phyloP scores from a whole-genome alignment of 2,888 invertebrate genomes.

The Germaria angustata region DNA sequence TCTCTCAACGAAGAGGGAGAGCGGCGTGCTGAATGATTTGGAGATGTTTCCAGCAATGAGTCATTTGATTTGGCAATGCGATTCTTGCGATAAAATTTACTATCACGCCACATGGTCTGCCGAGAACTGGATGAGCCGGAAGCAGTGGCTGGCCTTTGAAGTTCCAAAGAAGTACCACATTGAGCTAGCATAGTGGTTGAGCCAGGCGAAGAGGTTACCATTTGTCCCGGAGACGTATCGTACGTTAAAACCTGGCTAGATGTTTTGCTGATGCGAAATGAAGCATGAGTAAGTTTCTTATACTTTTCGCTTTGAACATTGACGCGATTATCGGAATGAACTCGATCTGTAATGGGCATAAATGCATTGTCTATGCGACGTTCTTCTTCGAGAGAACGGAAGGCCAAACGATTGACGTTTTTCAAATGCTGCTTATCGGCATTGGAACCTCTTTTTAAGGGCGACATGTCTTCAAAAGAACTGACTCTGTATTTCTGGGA shows the following conservation, averaged over 20 bases:
- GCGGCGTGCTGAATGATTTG: slow-evolving; percentile 74
- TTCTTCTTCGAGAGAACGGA: slow-evolving; percentile 80
- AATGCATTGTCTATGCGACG: slow-evolving; percentile 80
- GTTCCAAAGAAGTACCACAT: slow-evolving; percentile 68
- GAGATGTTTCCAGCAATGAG: slow-evolving; percentile 78
- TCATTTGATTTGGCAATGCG: slow-evolving; percentile 80
- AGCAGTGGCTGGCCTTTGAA: slow-evolving; percentile 74
- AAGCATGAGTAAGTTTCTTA: slow-evolving; percentile 79
- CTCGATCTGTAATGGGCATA: slow-evolving; percentile 78
- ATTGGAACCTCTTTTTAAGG: slow-evolving; percentile 70
- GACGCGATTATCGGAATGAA: slow-evolving; percentile 79
- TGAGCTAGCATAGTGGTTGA: slow-evolving; percentile 68
- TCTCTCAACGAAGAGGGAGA: slow-evolving; percentile 76
- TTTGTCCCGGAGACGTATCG: slow-evolving; percentile 68
- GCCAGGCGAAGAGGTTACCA: slow-evolving; percentile 63
- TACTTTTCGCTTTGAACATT: slow-evolving; percentile 79
- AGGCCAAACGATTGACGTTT: slow-evolving; percentile 78
- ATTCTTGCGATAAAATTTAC: slow-evolving; percentile 80
- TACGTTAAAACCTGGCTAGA: slow-evolving; percentile 71
- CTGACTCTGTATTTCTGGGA: slow-evolving; percentile 80
- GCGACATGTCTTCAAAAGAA: slow-evolving; percentile 80
- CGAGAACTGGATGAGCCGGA: slow-evolving; percentile 71
- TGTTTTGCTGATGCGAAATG: slow-evolving; percentile 79
- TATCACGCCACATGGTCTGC: slow-evolving; percentile 79
- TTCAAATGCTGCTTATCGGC: slow-evolving; percentile 74